Evolutionary conservation across 2,797 vertebrate species (phyloP), one percentile per base, ranked within the genome.

Genomic region (Emydoidea blandingii): DNA sequence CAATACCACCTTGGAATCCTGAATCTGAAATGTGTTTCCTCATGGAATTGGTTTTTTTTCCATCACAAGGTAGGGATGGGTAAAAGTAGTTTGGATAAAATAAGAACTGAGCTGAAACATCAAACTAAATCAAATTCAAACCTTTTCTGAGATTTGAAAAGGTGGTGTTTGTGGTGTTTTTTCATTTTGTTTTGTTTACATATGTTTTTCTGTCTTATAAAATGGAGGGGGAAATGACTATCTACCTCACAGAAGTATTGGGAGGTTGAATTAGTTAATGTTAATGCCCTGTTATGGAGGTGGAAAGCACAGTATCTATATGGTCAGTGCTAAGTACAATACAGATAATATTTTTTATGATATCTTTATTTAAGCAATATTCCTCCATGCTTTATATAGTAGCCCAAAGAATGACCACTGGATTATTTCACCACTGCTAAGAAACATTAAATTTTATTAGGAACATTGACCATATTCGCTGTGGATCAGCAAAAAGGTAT

Each of bases 291-390:
- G 84, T 81, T 80, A 78, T 27, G 87, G 72, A 88, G 93, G 92
- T 37, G 89, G 82, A 83, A 82, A 90, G 89, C 27, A 89, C 21
- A 41, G 68, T 41, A 8, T 88, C 74, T 1, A 8, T 18, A 47
- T 89, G 95, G 95, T 95, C 92, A 96, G 91, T 2, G 4, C 92
- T 94, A 93, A 96, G 94, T 54, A 92, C 79, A 23, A 83, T 97
- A 25, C 1, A 57, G 92, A 9, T 21, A 0, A n/a, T 25, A 37
- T 49, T 84, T 34, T n/a, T 96, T 68, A 84, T 90, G 80, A 90
- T 88, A 86, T 76, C 94, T 91, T 76, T 95, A 92, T 91, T 96
- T 93, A 90, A n/a, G 12, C 74, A 44, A 47, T 29, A 76, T 76
- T 41, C 27, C 74, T 31, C 15, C 8, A 18, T 47, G 27, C 25